A percentile compares a stretch with the other conserved stretches of the same genome.
phyloP scores from a whole-genome alignment of 2,888 invertebrate genomes.

The Piscicola geometra region DNA sequence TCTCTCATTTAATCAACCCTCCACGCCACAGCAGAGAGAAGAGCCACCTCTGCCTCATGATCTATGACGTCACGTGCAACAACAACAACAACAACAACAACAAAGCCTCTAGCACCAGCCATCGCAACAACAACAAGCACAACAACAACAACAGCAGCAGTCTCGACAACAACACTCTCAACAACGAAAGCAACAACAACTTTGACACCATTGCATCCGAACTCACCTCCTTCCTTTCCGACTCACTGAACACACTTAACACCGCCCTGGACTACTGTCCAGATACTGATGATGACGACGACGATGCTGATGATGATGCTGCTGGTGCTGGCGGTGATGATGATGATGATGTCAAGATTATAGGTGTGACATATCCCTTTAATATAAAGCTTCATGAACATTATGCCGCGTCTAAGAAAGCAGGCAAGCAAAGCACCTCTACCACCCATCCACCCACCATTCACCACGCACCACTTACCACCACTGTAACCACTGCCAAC shows the following conservation, averaged over 20 bases:
- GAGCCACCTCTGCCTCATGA: background rate
- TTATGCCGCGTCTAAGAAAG: background rate
- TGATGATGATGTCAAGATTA: conserved; percentile 1
- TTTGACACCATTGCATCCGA: background rate
- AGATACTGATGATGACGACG: background rate
- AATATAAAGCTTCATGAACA: background rate
- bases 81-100: background rate
- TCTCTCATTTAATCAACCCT: too few relatives aligned
- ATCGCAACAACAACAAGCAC: too few relatives aligned
- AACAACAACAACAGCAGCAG: background rate
- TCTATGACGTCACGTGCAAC: background rate
- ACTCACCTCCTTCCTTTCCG: background rate
- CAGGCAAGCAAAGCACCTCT: background rate
- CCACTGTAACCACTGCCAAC: too few relatives aligned
- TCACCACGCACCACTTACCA: too few relatives aligned
- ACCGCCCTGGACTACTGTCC: background rate
- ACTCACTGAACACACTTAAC: background rate
- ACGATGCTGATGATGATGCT: background rate
- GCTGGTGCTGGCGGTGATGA: background rate
- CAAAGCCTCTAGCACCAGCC: too few relatives aligned
- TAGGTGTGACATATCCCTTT: background rate
- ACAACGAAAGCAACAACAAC: conserved; percentile 1
- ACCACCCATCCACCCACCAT: too few relatives aligned
- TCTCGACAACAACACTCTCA: background rate
- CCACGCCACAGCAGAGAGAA: conserved; percentile 9